These are phyloP conservation scores for Cheilosia vernalis DNA, from an alignment of 2,888 invertebrate species.

Conservation along the genomic window DNA sequence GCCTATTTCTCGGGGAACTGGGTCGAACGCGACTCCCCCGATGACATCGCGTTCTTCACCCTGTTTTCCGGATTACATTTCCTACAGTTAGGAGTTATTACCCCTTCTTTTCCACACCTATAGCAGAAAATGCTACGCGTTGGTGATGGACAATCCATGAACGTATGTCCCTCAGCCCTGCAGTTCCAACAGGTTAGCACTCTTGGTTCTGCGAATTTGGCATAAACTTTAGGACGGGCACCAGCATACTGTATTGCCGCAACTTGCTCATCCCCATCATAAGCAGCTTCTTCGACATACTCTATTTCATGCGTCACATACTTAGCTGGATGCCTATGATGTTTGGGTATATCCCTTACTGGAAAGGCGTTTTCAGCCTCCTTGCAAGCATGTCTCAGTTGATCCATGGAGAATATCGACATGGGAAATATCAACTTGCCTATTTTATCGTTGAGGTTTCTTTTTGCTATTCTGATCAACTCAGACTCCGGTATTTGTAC, in stretches of 20 bases:
- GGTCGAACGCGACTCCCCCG: conserved; percentile 17
- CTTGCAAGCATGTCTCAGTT: conserved; percentile 8
- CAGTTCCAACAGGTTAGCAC: conserved; percentile 10
- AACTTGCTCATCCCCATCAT: neutral
- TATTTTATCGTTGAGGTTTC: neutral
- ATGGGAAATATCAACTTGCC: conserved; percentile 1
- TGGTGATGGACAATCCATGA: neutral
- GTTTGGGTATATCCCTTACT: neutral
- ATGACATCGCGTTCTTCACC: neutral
- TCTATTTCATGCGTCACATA: neutral
- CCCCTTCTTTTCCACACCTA: neutral
- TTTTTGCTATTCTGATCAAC: neutral
- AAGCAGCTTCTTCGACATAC: neutral
- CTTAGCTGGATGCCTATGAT: neutral
- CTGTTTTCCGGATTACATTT: conserved; percentile 12
- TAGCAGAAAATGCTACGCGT: neutral
- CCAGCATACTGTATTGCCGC: neutral
- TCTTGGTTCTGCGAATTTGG: no score
- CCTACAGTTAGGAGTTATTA: conserved; percentile 5
- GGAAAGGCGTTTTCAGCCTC: conserved; percentile 4
- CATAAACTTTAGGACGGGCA: neutral
- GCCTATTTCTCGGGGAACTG: neutral
- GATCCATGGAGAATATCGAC: neutral
- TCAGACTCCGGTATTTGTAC: neutral
- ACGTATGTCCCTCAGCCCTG: neutral